Evolutionary conservation across 2,888 invertebrate genomes (phyloP).

Genomic region (Polymixis flavicincta): DNA sequence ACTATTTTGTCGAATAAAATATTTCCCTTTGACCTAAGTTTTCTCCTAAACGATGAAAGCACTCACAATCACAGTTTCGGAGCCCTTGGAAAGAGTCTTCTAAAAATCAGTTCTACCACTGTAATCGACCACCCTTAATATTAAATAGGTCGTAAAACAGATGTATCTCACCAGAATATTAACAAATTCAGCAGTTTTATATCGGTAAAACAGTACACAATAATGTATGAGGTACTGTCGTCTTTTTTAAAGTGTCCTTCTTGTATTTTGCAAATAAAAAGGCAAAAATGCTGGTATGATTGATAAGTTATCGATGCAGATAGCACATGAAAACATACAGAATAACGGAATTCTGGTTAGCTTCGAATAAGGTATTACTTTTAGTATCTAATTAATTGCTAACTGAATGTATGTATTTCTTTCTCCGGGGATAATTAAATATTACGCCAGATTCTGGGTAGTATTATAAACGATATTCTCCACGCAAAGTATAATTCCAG

Average conservation of each 20-base stretch:
- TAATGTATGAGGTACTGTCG: slow-evolving; percentile 22
- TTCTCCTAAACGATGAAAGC: not conserved
- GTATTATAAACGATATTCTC: not conserved
- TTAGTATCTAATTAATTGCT: slow-evolving; percentile 2
- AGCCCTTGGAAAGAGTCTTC: not conserved
- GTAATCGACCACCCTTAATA: not conserved
- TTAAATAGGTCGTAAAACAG: not conserved
- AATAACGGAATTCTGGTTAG: slow-evolving; percentile 1
- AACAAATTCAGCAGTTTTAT: slow-evolving; percentile 12
- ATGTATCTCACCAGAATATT: slow-evolving; percentile 1
- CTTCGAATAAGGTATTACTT: slow-evolving; percentile 22
- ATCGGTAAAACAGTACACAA: slow-evolving; percentile 29
- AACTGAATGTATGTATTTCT: slow-evolving; percentile 3
- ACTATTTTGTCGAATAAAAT: not conserved
- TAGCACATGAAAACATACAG: not conserved
- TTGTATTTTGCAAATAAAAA: slow-evolving; percentile 31
- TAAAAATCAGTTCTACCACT: not conserved
- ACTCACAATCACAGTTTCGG: not conserved
- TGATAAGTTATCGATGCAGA: slow-evolving; percentile 6
- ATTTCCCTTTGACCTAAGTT: not conserved
- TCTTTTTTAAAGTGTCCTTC: slow-evolving; percentile 52
- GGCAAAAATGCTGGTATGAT: slow-evolving; percentile 15
- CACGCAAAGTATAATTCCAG: slow-evolving; percentile 16
- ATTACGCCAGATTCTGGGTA: slow-evolving; percentile 3
- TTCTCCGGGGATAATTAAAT: not conserved